These are phyloP conservation scores for Cremastinae sp. DNA, from an alignment of 2,888 invertebrate genomes.

Conservation along the genomic window DNA sequence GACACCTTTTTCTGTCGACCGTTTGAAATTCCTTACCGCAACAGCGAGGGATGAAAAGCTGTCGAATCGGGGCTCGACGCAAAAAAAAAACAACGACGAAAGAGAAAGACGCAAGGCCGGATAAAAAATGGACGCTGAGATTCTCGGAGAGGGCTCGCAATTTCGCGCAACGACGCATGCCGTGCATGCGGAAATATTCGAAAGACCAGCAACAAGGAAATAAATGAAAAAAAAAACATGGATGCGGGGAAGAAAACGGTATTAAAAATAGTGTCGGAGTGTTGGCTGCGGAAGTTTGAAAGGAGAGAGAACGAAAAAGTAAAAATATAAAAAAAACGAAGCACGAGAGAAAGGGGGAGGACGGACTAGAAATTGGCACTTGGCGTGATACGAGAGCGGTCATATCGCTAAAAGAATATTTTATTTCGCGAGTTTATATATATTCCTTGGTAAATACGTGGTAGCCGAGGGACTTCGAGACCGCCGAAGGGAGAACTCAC, in stretches of 20 bases:
- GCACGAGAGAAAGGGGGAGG: too few relatives aligned
- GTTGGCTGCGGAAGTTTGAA: conserved; percentile 43
- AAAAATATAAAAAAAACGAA: too few relatives aligned
- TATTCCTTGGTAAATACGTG: conserved; percentile 9
- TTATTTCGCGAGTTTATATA: conserved; percentile 11
- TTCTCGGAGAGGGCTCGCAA: conserved; percentile 6
- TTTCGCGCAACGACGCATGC: not conserved
- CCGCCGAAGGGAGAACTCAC: conserved; percentile 14
- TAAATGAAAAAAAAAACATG: conserved; percentile 15
- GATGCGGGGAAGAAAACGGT: conserved; percentile 16
- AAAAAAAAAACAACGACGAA: conserved; percentile 7
- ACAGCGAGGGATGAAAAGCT: conserved; percentile 16
- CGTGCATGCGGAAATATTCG: conserved; percentile 6
- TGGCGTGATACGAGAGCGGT: conserved; percentile 26
- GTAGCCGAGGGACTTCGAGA: conserved; percentile 44
- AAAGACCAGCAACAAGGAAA: not conserved
- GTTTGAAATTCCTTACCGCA: conserved; percentile 10
- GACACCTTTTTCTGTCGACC: conserved; percentile 6
- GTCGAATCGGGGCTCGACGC: not conserved
- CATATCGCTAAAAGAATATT: conserved; percentile 30
- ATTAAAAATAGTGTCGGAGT: conserved; percentile 3
- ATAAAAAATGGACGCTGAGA: not conserved
- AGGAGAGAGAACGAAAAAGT: conserved; percentile 9
- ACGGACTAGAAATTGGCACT: conserved; percentile 49
- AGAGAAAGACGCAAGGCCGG: not conserved